Evolutionary conservation across 2,888 invertebrate species (phyloP).

Genomic region (Ganaspis brasiliensis): DNA sequence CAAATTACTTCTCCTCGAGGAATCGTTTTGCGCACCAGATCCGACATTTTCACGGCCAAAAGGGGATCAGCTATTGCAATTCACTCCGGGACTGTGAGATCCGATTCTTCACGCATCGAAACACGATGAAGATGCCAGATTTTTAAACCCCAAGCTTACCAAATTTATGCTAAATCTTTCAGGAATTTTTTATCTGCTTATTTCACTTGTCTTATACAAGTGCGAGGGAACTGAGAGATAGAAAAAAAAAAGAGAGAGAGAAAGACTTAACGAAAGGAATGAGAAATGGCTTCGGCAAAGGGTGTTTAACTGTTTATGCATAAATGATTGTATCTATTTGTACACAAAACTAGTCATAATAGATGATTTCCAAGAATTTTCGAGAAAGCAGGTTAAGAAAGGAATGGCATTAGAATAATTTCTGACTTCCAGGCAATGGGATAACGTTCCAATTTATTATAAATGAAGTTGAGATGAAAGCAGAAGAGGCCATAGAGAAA

Average conservation of each 20-base stretch:
- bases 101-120: constrained; percentile 16
- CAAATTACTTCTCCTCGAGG: constrained; percentile 68
- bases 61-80: constrained; percentile 17
- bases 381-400: constrained; percentile 37
- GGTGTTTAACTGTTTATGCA: neutral
- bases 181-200: neutral
- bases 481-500: constrained; percentile 55
- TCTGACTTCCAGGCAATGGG: constrained; percentile 14
- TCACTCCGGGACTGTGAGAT: constrained; percentile 27
- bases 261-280: neutral
- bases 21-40: constrained; percentile 47
- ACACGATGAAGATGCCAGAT: constrained; percentile 17
- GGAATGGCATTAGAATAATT: constrained; percentile 25
- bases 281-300: constrained; percentile 4
- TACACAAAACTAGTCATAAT: constrained; percentile 25
- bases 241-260: neutral
- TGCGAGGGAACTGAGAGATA: neutral
- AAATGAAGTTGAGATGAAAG: constrained; percentile 55
- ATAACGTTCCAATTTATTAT: constrained; percentile 42
- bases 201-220: neutral
- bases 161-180: constrained; percentile 55
- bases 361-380: constrained; percentile 38
- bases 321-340: constrained; percentile 1
- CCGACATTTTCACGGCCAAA: constrained; percentile 53
- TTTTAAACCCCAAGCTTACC: constrained; percentile 2